A percentile compares a stretch with the other conserved stretches of the same genome.
Evolutionary conservation across 2,888 invertebrate genomes (phyloP).

Genomic region (Acanthococcus lagerstroemiae): DNA sequence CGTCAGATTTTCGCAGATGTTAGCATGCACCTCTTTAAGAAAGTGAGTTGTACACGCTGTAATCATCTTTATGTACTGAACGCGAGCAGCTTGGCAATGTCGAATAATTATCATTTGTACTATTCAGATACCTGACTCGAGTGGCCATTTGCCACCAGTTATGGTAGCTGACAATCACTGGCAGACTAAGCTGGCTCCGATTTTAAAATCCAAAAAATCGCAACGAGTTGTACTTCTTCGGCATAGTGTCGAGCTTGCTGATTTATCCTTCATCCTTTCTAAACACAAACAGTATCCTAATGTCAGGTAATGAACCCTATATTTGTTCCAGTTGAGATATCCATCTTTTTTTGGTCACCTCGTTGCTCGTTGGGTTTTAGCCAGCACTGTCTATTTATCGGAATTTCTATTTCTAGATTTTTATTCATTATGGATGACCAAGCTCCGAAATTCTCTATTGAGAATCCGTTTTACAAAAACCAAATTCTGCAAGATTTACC

Average conservation of each 20-base stretch:
- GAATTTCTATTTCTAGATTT: too few species aligned
- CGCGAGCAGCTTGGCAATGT: too few species aligned
- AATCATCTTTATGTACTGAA: neutral
- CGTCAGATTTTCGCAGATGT: neutral
- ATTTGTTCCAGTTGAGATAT: too few species aligned
- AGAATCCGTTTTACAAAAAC: constrained; percentile 53
- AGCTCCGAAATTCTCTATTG: constrained; percentile 55
- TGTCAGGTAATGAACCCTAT: neutral
- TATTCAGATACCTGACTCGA: neutral
- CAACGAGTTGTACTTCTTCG: constrained; percentile 8
- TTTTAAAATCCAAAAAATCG: neutral
- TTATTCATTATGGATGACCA: constrained; percentile 50
- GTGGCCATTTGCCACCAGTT: neutral
- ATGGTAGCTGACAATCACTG: constrained; percentile 17
- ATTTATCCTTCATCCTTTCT: constrained; percentile 9
- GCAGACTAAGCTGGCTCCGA: constrained; percentile 9
- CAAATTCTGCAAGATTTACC: constrained; percentile 63
- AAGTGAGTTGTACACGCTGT: neutral
- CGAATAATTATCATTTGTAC: too few species aligned
- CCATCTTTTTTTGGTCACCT: too few species aligned
- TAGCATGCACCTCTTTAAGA: constrained; percentile 6
- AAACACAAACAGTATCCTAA: constrained; percentile 3
- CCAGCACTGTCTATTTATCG: too few species aligned
- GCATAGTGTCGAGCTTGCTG: neutral
- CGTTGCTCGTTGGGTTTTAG: too few species aligned